Evolutionary conservation across 2,888 invertebrate genomes (phyloP).

Genomic region (Monoplex corrugatus): DNA sequence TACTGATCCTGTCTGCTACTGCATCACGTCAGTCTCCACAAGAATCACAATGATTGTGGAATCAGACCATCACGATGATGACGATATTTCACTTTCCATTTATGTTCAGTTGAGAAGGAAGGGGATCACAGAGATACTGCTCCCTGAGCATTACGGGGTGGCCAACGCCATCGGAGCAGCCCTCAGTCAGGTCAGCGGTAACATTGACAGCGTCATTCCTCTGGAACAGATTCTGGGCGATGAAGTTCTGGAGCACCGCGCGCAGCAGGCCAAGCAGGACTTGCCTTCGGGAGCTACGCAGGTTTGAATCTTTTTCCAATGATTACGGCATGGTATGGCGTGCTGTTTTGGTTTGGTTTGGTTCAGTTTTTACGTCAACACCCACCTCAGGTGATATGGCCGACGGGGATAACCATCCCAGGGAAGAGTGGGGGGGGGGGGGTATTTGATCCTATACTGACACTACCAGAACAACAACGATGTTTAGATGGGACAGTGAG

Average conservation of each 20-base stretch:
- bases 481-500: no score
- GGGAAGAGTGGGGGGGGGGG: no score
- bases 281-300: constrained; percentile 6
- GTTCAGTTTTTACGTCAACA: no score
- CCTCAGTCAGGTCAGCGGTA: constrained; percentile 74
- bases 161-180: constrained; percentile 81
- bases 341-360: no score
- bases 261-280: constrained; percentile 15
- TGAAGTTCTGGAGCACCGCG: constrained; percentile 50
- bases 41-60: no score
- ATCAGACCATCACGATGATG: no score
- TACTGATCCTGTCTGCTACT: neutral
- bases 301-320: no score
- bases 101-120: constrained; percentile 55
- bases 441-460: no score
- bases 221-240: constrained; percentile 61
- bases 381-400: no score
- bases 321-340: no score
- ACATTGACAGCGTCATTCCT: constrained; percentile 68
- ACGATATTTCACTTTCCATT: neutral
- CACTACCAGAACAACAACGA: no score
- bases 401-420: no score
- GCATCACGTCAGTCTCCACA: neutral
- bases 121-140: constrained; percentile 63
- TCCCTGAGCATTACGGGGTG: constrained; percentile 70